Evolutionary conservation across 2,113 vertebrate genomes (phyloP).

Genomic region (Siniperca knerii): DNA sequence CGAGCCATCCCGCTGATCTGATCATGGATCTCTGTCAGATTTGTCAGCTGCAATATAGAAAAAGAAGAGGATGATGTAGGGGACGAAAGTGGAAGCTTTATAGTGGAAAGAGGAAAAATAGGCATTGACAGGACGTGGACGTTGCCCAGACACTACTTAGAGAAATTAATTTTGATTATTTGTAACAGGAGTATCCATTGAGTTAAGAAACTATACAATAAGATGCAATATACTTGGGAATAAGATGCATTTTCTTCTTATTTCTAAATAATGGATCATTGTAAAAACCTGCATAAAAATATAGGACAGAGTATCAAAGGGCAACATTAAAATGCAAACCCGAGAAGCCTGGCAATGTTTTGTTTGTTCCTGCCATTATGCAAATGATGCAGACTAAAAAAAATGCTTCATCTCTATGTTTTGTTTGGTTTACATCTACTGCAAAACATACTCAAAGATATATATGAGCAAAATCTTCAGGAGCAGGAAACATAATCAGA

Average conservation of each 20-base stretch:
- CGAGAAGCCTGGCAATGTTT: constrained; percentile 52
- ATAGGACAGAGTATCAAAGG: constrained; percentile 53
- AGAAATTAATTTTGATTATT: constrained; percentile 17
- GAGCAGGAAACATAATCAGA: constrained; percentile 58
- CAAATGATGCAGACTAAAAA: constrained; percentile 63
- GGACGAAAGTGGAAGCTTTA: background rate
- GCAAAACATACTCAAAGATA: constrained; percentile 26
- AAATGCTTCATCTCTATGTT: constrained; percentile 70
- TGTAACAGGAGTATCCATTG: constrained; percentile 1
- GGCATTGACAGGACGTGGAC: background rate
- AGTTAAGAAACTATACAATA: constrained; percentile 11
- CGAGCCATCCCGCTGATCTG: constrained; percentile 99
- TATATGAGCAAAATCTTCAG: constrained; percentile 37
- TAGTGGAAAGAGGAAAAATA: constrained; percentile 5
- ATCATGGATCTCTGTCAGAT: constrained; percentile 95
- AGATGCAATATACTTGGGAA: constrained; percentile 3
- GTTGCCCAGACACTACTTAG: background rate
- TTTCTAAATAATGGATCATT: constrained; percentile 39
- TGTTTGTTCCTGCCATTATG: constrained; percentile 71
- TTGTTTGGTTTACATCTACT: constrained; percentile 69
- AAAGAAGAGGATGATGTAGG: background rate
- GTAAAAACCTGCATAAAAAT: constrained; percentile 32
- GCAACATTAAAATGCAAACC: constrained; percentile 74
- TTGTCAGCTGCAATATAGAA: constrained; percentile 85
- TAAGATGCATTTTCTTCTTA: constrained; percentile 7